Evolutionary conservation across 53 echinoderm and acorn worm species (phyloP), one percentile per base, ranked within the genome.

Genomic region (Apostichopus leukothele): DNA sequence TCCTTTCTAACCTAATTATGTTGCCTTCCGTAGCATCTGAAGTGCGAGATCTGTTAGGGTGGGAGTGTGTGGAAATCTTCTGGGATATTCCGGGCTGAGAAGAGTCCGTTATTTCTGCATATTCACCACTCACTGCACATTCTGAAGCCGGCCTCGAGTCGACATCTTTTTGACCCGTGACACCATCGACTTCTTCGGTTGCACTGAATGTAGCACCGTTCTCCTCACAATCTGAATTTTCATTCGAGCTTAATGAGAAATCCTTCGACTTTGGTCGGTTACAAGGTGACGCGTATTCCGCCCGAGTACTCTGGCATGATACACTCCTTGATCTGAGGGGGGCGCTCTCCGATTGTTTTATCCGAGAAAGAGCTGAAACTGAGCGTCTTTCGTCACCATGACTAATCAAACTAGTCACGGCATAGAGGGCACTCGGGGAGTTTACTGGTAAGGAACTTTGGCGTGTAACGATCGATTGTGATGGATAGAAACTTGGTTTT

Each of bases 211-310:
- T 63, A 13, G 16, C 63, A 71, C 18, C 18, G 18, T 16, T n/a
- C 16, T 71, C n/a, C 13, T 71, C 71, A 71, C 71, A n/a, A 14
- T 19, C 71, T 71, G 71, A 71, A 18, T 18, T 71, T 21, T 71
- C 71, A 7, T 57, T 57, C 16, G 71, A 71, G 18, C 57, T 57
- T 57, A 71, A n/a, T 19, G 71, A 71, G 18, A 71, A 71, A 18
- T 71, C 71, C n/a, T 18, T 71, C 71, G 67, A 85, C 67, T 85
- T 85, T 1, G 85, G 85, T 12, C 85, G 63, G 63, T 85, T 85
- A 66, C 66, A 60, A 4, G 85, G 85, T 11, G 85, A 60, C 11
- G 85, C 85, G 85, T 85, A 85, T 20, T 67, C 85, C 4, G 67
- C 55, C 23, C 18, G 63, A 5, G 57, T 21, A 23, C 55, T 57